phyloP scores from a whole-genome alignment of 2,797 vertebrate genomes.

The Florisuga fusca region DNA sequence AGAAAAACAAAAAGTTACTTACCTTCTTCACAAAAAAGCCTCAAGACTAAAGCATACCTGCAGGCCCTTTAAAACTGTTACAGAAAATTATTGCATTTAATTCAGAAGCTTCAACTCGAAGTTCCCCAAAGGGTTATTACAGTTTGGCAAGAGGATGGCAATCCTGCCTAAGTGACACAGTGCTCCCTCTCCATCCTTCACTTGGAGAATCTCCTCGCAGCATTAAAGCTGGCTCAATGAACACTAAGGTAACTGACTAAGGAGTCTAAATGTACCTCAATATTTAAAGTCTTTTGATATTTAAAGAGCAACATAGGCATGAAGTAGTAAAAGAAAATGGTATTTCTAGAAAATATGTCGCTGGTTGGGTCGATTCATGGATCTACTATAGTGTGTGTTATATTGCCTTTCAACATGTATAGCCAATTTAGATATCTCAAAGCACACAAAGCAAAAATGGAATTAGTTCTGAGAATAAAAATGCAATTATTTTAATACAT shows the following conservation, averaged over 20 bases:
- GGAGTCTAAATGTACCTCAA: neutral
- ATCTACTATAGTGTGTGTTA: neutral
- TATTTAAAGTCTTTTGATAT: neutral
- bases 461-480: neutral
- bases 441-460: neutral
- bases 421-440: neutral
- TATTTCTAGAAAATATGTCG: neutral
- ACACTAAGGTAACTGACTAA: neutral
- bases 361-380: neutral
- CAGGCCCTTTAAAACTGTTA: slow-evolving; percentile 75
- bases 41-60: slow-evolving; percentile 35
- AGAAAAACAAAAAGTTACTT: neutral
- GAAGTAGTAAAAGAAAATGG: neutral
- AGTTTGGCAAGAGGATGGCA: slow-evolving; percentile 65
- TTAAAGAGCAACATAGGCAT: neutral
- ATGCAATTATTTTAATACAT: neutral
- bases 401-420: neutral
- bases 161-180: slow-evolving; percentile 35
- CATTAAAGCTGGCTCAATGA: neutral
- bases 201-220: neutral
- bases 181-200: neutral
- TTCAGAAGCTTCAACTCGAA: slow-evolving; percentile 57
- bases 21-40: neutral
- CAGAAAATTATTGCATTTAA: slow-evolving; percentile 69
- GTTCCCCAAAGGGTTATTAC: slow-evolving; percentile 67